A percentile compares a stretch with the other conserved stretches of the same genome.
Evolutionary conservation across 1,140 invertebrate genomes (phyloP).

Genomic region (Drosophila eugracilis): DNA sequence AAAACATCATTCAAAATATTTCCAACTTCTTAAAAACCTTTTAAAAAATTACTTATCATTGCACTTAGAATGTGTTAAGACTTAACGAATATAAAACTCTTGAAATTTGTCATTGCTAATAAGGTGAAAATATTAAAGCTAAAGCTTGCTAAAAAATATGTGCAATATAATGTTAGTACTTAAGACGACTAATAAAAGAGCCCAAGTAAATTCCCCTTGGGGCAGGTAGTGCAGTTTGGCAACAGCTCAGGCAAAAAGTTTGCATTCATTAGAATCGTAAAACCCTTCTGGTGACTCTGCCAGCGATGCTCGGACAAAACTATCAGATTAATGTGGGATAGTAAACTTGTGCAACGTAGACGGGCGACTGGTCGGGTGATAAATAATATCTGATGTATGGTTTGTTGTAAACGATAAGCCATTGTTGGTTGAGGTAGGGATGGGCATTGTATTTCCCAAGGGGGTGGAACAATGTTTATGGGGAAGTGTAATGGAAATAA

Average conservation of each 20-base stretch:
- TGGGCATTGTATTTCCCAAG: not conserved
- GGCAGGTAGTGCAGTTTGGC: constrained; percentile 13
- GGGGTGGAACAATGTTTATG: not conserved
- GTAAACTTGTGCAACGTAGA: not conserved
- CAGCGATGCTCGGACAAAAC: not conserved
- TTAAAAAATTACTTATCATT: not conserved
- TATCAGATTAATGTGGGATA: constrained; percentile 6
- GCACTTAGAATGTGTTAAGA: not conserved
- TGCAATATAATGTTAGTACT: not conserved
- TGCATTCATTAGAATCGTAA: not conserved
- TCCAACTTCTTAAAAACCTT: not conserved
- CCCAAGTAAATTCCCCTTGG: constrained; percentile 6
- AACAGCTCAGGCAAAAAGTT: not conserved
- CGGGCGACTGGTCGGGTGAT: not conserved
- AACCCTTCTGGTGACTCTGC: not conserved
- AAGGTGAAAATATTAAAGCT: not conserved
- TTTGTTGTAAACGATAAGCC: constrained; percentile 8
- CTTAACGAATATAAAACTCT: not conserved
- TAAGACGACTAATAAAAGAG: not conserved
- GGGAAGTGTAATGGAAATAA: too few relatives aligned
- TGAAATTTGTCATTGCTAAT: not conserved
- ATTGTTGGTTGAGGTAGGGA: constrained; percentile 24
- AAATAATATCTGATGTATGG: not conserved
- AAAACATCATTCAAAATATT: not conserved
- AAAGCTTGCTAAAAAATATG: not conserved